These are phyloP conservation scores for Myiotriccus ornatus DNA, from an alignment of 2,797 vertebrate species.

Conservation along the genomic window DNA sequence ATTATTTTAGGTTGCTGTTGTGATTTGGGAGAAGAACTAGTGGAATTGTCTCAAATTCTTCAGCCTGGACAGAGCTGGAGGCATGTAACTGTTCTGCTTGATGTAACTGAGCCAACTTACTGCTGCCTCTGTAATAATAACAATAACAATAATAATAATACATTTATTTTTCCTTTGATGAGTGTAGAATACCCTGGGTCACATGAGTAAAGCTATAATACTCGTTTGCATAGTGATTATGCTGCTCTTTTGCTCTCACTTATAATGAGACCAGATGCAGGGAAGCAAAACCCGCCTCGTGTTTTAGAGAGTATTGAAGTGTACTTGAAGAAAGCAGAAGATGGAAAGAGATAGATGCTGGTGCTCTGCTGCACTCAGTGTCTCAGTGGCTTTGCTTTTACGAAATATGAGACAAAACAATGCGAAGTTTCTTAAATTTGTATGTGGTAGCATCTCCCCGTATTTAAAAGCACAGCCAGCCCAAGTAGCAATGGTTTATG, in stretches of 20 bases:
- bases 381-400: background rate
- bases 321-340: background rate
- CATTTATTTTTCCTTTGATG: background rate
- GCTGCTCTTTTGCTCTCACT: background rate
- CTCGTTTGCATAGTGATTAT: background rate
- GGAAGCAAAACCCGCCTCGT: background rate
- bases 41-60: background rate
- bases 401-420: background rate
- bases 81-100: background rate
- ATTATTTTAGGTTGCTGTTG: background rate
- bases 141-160: background rate
- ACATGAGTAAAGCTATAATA: background rate
- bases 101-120: accelerated
- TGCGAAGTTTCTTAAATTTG: background rate
- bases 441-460: accelerated
- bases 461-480: background rate
- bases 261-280: background rate
- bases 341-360: background rate
- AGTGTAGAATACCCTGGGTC: background rate
- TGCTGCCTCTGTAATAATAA: accelerated
- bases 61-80: background rate
- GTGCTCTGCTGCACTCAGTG: background rate
- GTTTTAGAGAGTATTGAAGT: background rate
- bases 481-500: accelerated
- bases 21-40: background rate